Evolutionary conservation across 2,113 vertebrate genomes (phyloP), one percentile per base, ranked within the genome.

Genomic region (Felis chaus): DNA sequence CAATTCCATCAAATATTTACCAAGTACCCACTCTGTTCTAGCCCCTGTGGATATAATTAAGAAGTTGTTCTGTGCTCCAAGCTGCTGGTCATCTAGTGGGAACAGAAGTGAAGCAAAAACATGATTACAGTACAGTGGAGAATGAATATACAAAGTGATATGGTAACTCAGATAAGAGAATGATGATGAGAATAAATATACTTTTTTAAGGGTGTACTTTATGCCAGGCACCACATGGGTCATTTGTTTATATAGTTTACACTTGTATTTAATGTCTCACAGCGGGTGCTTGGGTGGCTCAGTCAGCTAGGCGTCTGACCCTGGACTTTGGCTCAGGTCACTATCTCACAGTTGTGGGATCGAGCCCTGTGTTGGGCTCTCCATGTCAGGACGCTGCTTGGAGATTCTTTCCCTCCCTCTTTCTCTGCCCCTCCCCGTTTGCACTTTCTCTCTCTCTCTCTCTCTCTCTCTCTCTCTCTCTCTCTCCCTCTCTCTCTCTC

Each of bases 1-100:
- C 63, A 76, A 0, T 85, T 36, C 23, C 55, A 90, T 95, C 48
- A 95, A 74, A 45, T 97, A 90, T 95, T 94, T n/a, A 95, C 89
- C 55, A 91, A 50, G 66, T 88, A 14, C 12, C 55, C 29, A 41
- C 61, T 92, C n/a, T 80, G 68, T 41, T 48, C 48, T 69, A 71
- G 31, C 27, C 19, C 18, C 16, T 78, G 27, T 89, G 78, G 53
- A 68, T 80, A 45, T n/a, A 79, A 41, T 73, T 29, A 82, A 87
- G 74, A 71, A 50, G 84, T 33, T 91, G 27, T 39, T 3, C 9
- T 71, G 29, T 89, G 57, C 45, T 57, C 76, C 25, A 36, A 33
- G 71, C 25, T 53, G n/a, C 33, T 95, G 33, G 21, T 69, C 65
- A 69, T 71, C 23, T 53, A 78, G 39, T 39, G 53, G 61, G 16